Evolutionary conservation across 2,888 invertebrate species (phyloP).

Genomic region (Malachius bipustulatus): DNA sequence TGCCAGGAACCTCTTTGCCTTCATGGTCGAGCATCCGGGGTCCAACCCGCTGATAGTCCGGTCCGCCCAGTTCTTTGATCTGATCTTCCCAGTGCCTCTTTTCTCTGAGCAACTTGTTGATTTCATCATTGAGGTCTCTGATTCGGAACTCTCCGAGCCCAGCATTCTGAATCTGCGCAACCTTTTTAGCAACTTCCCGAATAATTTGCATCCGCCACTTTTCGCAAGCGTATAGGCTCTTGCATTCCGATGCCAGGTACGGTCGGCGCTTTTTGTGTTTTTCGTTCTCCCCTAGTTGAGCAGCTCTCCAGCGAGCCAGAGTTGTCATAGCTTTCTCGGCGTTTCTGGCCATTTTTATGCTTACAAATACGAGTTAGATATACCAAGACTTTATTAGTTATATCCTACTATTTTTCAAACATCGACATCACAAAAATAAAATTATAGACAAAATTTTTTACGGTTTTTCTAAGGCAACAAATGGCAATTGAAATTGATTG

Average conservation of each 20-base stretch:
- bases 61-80: slow-evolving; percentile 89
- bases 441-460: no score
- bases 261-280: slow-evolving; percentile 78
- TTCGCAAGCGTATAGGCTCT: slow-evolving; percentile 82
- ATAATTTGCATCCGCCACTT: slow-evolving; percentile 96
- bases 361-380: no score
- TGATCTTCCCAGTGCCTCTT: slow-evolving; percentile 98
- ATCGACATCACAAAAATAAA: no score
- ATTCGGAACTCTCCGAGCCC: slow-evolving; percentile 98
- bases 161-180: slow-evolving; percentile 98
- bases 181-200: slow-evolving; percentile 94
- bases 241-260: slow-evolving; percentile 90
- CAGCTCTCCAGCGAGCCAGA: slow-evolving; percentile 94
- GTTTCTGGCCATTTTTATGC: no score
- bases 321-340: slow-evolving; percentile 99
- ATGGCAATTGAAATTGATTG: no score
- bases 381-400: no score
- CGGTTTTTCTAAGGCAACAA: no score
- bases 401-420: no score
- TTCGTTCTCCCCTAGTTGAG: slow-evolving; percentile 84
- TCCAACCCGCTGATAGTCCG: slow-evolving; percentile 83
- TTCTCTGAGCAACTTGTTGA: slow-evolving; percentile 91
- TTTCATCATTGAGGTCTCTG: slow-evolving; percentile 96
- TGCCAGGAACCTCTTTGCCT: slow-evolving; percentile 91
- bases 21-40: slow-evolving; percentile 90